These are phyloP conservation scores for Equus przewalskii DNA, from an alignment of 2,113 vertebrate species.

Conservation along the genomic window DNA sequence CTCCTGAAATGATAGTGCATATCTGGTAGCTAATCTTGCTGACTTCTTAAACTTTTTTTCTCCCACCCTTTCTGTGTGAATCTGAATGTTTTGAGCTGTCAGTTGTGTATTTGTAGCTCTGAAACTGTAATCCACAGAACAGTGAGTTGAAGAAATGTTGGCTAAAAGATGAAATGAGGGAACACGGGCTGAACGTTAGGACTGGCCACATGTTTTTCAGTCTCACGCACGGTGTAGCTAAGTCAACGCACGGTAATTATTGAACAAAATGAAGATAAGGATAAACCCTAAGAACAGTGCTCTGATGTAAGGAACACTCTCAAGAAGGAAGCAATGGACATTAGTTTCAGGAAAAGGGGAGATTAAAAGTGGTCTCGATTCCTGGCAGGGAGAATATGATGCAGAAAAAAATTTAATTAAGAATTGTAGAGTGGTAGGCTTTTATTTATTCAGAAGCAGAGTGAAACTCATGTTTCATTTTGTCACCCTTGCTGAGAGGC, in stretches of 20 bases:
- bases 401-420: constrained; percentile 55
- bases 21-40: background rate
- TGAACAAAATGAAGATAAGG: background rate
- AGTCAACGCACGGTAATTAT: background rate
- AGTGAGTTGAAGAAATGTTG: background rate
- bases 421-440: background rate
- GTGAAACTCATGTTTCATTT: constrained; percentile 60
- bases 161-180: background rate
- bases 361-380: background rate
- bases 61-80: background rate
- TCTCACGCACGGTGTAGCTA: background rate
- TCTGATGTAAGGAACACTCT: background rate
- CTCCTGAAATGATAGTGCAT: background rate
- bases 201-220: background rate
- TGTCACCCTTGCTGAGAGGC: constrained; percentile 58
- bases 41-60: background rate
- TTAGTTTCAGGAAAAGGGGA: background rate
- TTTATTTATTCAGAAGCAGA: constrained; percentile 60
- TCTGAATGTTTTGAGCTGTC: background rate
- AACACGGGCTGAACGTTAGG: background rate
- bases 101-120: background rate
- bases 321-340: background rate
- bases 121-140: background rate
- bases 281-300: background rate
- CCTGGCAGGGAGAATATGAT: background rate